These are phyloP conservation scores for Agrilus planipennis DNA, from an alignment of 1,140 invertebrate genomes.

Conservation along the genomic window DNA sequence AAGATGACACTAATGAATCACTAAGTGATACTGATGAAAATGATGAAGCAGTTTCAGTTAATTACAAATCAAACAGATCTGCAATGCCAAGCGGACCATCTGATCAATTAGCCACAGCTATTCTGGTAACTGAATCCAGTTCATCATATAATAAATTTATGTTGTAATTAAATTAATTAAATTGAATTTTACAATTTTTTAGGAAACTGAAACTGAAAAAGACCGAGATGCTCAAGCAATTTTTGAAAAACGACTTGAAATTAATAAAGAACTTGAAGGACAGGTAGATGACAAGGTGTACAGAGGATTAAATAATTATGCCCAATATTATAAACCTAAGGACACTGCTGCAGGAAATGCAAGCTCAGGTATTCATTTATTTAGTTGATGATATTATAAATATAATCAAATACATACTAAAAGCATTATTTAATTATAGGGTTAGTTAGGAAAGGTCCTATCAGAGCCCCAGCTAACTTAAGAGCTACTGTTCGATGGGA, in stretches of 20 bases:
- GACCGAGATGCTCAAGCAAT: slow-evolving; percentile 90
- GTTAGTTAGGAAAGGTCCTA: slow-evolving; percentile 83
- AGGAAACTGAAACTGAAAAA: slow-evolving; percentile 84
- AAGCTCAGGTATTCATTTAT: slow-evolving; percentile 47
- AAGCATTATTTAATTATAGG: slow-evolving; percentile 26
- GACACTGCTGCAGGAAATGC: slow-evolving; percentile 90
- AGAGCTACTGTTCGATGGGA: slow-evolving; percentile 96
- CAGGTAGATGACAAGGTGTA: slow-evolving; percentile 95
- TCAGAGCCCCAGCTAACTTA: slow-evolving; percentile 88
- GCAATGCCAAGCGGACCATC: slow-evolving; percentile 51
- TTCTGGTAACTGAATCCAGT: slow-evolving; percentile 48
- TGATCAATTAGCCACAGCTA: slow-evolving; percentile 80
- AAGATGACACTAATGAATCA: slow-evolving; percentile 9
- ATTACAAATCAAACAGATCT: slow-evolving; percentile 55
- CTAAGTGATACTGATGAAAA: slow-evolving; percentile 22
- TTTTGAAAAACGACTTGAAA: slow-evolving; percentile 81
- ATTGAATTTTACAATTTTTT: not conserved
- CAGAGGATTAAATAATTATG: slow-evolving; percentile 89
- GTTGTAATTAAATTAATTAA: not conserved
- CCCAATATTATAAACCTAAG: slow-evolving; percentile 87
- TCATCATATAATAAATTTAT: not conserved
- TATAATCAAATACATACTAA: no score
- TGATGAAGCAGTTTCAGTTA: slow-evolving; percentile 42
- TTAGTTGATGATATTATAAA: no score
- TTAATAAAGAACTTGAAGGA: slow-evolving; percentile 82